Conservation (phyloP, 2,797 vertebrate species). For the Trematomus bernacchii region DNA sequence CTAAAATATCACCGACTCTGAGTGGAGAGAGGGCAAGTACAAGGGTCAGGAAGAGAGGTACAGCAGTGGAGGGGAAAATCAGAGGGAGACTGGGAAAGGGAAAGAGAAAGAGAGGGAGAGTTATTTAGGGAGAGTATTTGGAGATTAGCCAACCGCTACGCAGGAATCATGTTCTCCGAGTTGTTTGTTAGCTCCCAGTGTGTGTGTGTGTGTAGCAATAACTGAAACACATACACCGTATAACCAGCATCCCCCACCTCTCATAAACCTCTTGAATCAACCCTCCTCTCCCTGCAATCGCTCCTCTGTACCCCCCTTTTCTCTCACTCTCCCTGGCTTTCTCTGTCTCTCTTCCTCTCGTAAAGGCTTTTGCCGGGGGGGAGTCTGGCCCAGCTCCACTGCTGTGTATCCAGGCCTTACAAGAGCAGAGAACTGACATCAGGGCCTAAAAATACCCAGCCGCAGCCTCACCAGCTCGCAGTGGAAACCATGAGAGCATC, state of each 20-base stretch:
- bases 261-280: constrained; percentile 63
- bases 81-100: constrained; percentile 74
- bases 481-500: constrained; percentile 84
- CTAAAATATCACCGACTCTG: constrained; percentile 73
- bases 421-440: constrained; percentile 85
- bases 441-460: constrained; percentile 87
- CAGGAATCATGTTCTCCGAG: constrained; percentile 77
- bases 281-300: constrained; percentile 23
- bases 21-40: constrained; percentile 67
- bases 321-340: not conserved
- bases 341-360: constrained; percentile 45
- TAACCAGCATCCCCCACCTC: constrained; percentile 38
- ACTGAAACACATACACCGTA: constrained; percentile 55
- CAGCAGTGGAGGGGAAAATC: constrained; percentile 62
- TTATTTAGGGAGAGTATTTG: constrained; percentile 84
- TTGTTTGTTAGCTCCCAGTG: constrained; percentile 61
- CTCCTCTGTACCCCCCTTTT: constrained; percentile 14
- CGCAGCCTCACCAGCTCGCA: constrained; percentile 76
- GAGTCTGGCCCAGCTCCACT: constrained; percentile 72
- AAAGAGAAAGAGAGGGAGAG: constrained; percentile 59
- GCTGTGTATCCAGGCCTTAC: constrained; percentile 84
- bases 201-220: constrained; percentile 19
- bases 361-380: constrained; percentile 67
- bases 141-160: constrained; percentile 75
- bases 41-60: constrained; percentile 71